Conservation (phyloP, 2,888 invertebrate genomes). For the Dioctria linearis region DNA sequence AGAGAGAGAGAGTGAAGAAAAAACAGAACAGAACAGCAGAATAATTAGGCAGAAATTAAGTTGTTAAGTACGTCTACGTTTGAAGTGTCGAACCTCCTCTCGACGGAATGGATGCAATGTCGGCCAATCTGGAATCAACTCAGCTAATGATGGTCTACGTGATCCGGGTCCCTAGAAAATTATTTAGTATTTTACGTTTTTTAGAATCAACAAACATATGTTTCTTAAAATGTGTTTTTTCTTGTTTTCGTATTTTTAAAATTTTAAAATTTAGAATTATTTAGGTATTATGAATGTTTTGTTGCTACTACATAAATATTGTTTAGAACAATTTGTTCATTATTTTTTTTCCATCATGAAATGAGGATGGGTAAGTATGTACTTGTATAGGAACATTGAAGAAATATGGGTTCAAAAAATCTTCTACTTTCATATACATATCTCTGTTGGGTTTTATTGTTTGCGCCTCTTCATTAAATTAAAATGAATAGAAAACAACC, state of each 20-base stretch:
- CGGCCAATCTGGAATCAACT: constrained; percentile 98
- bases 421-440: too few relatives aligned
- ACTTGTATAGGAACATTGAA: too few relatives aligned
- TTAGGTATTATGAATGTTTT: too few relatives aligned
- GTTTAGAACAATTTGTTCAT: too few relatives aligned
- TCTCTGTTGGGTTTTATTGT: too few relatives aligned
- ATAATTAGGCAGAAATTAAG: constrained; percentile 42
- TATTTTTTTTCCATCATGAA: too few relatives aligned
- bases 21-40: constrained; percentile 51
- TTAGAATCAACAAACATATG: neutral
- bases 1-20: constrained; percentile 51
- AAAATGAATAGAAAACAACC: too few relatives aligned
- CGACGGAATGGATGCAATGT: constrained; percentile 73
- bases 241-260: neutral
- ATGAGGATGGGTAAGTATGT: too few relatives aligned
- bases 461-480: too few relatives aligned
- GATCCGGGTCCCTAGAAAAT: constrained; percentile 71
- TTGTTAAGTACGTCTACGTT: constrained; percentile 60
- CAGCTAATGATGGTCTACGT: constrained; percentile 91
- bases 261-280: constrained; percentile 40
- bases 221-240: neutral
- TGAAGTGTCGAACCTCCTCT: constrained; percentile 82
- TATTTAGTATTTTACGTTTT: constrained; percentile 34
- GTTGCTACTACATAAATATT: too few relatives aligned
- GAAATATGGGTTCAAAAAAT: too few relatives aligned